These are phyloP conservation scores for Polypedilum pembai DNA, from an alignment of 1,140 invertebrate species.

Conservation along the genomic window DNA sequence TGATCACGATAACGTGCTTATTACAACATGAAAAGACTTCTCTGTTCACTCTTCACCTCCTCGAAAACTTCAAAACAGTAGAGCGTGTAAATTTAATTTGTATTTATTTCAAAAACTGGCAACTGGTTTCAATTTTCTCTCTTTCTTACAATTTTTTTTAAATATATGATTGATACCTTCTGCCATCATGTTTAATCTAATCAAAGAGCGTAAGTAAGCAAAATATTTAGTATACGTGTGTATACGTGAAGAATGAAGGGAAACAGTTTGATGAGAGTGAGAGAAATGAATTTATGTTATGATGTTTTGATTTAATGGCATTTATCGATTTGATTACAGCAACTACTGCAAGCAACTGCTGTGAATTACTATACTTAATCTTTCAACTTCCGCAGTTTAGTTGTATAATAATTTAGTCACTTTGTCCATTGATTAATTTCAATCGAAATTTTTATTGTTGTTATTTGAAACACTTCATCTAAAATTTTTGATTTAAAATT, in stretches of 20 bases:
- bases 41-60: background rate
- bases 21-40: background rate
- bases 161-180: conserved; percentile 20
- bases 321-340: conserved; percentile 23
- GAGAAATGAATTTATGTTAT: background rate
- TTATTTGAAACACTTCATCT: too few species aligned
- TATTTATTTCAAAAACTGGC: background rate
- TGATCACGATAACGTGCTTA: conserved; percentile 16
- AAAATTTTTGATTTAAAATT: too few species aligned
- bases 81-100: conserved; percentile 25
- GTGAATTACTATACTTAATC: background rate
- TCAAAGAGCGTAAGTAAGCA: background rate
- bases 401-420: too few species aligned
- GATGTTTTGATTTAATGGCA: conserved; percentile 28
- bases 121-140: background rate
- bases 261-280: background rate
- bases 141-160: too few species aligned
- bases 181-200: conserved; percentile 16
- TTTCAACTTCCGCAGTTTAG: too few species aligned
- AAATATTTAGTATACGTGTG: background rate
- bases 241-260: background rate
- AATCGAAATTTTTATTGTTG: too few species aligned
- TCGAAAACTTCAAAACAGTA: background rate
- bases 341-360: background rate
- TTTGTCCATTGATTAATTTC: too few species aligned